Evolutionary conservation across 2,113 vertebrate species (phyloP).

Genomic region (Oceanites oceanicus): DNA sequence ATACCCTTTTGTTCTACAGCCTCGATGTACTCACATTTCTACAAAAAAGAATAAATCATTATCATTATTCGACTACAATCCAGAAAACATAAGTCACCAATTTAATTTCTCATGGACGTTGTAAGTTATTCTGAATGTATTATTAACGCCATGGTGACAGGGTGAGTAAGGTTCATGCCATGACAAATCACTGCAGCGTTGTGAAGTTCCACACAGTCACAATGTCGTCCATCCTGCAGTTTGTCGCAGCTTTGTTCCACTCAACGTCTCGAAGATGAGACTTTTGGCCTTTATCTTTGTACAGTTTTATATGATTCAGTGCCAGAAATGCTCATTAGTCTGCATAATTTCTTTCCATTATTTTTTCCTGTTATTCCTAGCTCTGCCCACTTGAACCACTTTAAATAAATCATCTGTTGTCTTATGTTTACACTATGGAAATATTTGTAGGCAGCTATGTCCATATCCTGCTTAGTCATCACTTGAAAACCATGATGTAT

Average conservation of each 20-base stretch:
- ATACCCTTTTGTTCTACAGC: background rate
- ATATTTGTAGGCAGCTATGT: background rate
- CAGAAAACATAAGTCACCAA: background rate
- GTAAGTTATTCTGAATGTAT: background rate
- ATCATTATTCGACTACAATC: background rate
- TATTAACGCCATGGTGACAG: background rate
- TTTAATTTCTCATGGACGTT: background rate
- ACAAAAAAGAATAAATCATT: background rate
- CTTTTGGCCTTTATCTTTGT: background rate
- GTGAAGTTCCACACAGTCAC: background rate
- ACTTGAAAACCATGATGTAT: background rate
- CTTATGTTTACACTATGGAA: background rate
- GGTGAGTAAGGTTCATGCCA: constrained; percentile 8
- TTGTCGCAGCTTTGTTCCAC: background rate
- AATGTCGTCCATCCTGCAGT: background rate
- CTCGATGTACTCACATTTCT: background rate
- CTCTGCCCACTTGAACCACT: background rate
- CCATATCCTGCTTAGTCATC: background rate
- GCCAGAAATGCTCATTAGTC: background rate
- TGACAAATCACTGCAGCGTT: background rate
- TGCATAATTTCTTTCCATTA: background rate
- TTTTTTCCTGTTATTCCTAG: background rate
- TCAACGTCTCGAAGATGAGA: background rate
- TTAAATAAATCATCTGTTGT: background rate
- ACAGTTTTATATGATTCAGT: background rate